Conservation (phyloP, 2,888 invertebrate species). For the Sesia apiformis region DNA sequence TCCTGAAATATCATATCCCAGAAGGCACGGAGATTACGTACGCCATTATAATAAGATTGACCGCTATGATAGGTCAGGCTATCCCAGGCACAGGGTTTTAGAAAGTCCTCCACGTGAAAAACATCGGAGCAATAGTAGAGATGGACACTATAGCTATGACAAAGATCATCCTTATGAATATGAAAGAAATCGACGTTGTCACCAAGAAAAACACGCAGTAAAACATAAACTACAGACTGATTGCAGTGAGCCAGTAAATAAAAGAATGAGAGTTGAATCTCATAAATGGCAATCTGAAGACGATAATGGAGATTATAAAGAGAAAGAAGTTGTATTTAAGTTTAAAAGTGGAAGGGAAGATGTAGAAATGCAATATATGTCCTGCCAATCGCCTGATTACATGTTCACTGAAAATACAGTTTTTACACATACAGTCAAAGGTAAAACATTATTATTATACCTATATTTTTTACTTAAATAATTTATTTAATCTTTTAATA, state of each 20-base stretch:
- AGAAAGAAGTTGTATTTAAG: not conserved
- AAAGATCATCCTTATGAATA: constrained; percentile 18
- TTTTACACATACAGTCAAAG: constrained; percentile 26
- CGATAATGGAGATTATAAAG: constrained; percentile 9
- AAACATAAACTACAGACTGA: constrained; percentile 33
- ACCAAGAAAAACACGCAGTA: constrained; percentile 19
- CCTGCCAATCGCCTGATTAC: constrained; percentile 56
- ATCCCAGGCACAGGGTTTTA: constrained; percentile 22
- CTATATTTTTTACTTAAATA: no score
- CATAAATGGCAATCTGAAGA: constrained; percentile 13
- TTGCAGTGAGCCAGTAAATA: constrained; percentile 32
- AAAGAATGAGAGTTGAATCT: constrained; percentile 30
- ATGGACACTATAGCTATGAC: constrained; percentile 17
- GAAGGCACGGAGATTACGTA: constrained; percentile 16
- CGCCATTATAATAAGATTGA: constrained; percentile 13
- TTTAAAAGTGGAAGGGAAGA: not conserved
- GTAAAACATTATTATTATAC: constrained; percentile 16
- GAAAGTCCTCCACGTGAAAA: constrained; percentile 37
- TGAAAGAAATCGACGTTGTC: constrained; percentile 15
- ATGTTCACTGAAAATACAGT: constrained; percentile 12
- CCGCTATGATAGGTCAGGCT: constrained; percentile 18
- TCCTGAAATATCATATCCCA: constrained; percentile 25
- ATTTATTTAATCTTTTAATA: constrained; percentile 1
- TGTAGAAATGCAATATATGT: constrained; percentile 14
- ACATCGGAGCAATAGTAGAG: constrained; percentile 18